These are phyloP conservation scores for Cheilosia urbana DNA, from an alignment of 2,888 invertebrate species.

Conservation along the genomic window DNA sequence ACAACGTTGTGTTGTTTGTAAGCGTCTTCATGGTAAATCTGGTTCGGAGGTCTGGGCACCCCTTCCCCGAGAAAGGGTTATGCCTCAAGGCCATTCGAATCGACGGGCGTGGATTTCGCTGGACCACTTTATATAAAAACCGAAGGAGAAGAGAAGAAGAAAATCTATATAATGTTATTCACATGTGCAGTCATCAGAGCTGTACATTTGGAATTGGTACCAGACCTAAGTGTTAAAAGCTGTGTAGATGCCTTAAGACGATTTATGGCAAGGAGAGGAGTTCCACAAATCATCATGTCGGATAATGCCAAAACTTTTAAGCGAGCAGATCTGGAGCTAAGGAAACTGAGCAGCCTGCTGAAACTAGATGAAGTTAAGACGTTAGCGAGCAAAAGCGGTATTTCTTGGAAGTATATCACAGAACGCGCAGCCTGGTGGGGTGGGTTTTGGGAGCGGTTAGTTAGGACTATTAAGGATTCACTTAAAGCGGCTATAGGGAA, in stretches of 20 bases:
- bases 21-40: no score
- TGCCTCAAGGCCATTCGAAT: constrained; percentile 2
- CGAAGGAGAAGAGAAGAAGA: background rate
- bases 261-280: constrained; percentile 24
- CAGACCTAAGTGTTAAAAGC: constrained; percentile 4
- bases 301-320: constrained; percentile 30
- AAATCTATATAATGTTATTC: constrained; percentile 39
- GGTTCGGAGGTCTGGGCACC: no score
- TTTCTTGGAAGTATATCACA: constrained; percentile 14
- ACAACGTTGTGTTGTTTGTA: no score
- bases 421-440: background rate
- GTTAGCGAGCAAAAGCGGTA: background rate
- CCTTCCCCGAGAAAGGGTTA: no score
- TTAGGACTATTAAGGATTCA: constrained; percentile 13
- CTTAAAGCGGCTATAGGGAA: constrained; percentile 34
- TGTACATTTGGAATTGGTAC: constrained; percentile 49
- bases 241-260: constrained; percentile 23
- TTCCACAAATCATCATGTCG: constrained; percentile 22
- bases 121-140: background rate
- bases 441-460: constrained; percentile 19
- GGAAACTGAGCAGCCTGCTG: background rate
- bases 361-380: no score
- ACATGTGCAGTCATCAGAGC: constrained; percentile 44
- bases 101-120: background rate
- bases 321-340: constrained; percentile 16